Conservation (phyloP, 2,888 invertebrate genomes). For the Oscheius myriophilus region DNA sequence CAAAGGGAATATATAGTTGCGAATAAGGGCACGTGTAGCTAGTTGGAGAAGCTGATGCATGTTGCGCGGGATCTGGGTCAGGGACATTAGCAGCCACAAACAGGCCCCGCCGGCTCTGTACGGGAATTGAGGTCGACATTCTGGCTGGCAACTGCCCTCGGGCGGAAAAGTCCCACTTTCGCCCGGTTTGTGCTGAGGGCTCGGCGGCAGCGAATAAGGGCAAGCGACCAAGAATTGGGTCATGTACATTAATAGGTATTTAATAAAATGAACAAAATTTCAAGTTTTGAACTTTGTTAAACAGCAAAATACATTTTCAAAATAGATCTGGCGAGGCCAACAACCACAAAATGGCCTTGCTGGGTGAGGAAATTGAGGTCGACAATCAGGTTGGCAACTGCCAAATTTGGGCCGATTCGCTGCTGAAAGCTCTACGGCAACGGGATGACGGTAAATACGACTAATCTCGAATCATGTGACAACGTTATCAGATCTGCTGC, state of each 20-base stretch:
- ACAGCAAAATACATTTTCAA: too few species aligned
- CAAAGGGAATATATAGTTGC: neutral
- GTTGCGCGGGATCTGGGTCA: slow-evolving; percentile 30
- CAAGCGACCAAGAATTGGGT: neutral
- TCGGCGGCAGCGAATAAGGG: slow-evolving; percentile 8
- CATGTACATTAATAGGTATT: too few species aligned
- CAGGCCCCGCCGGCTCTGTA: slow-evolving; percentile 27
- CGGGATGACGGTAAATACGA: too few species aligned
- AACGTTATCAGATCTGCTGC: too few species aligned
- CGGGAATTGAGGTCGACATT: slow-evolving; percentile 26
- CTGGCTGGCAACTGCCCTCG: slow-evolving; percentile 24
- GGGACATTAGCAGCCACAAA: slow-evolving; percentile 30
- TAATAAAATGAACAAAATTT: too few species aligned
- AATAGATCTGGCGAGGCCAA: too few species aligned
- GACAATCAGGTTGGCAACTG: slow-evolving; percentile 20
- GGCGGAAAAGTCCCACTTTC: neutral
- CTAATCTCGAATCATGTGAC: too few species aligned
- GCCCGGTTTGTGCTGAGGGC: too few species aligned
- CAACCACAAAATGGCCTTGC: slow-evolving; percentile 26
- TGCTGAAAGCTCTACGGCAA: too few species aligned
- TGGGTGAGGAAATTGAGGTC: slow-evolving; percentile 25
- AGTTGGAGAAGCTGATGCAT: slow-evolving; percentile 28
- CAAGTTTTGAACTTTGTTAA: too few species aligned
- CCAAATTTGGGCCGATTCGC: too few species aligned
- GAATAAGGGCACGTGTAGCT: slow-evolving; percentile 15